Evolutionary conservation across 1,140 invertebrate species (phyloP), one percentile per base, ranked within the genome.

Genomic region (Batillaria attramentaria): DNA sequence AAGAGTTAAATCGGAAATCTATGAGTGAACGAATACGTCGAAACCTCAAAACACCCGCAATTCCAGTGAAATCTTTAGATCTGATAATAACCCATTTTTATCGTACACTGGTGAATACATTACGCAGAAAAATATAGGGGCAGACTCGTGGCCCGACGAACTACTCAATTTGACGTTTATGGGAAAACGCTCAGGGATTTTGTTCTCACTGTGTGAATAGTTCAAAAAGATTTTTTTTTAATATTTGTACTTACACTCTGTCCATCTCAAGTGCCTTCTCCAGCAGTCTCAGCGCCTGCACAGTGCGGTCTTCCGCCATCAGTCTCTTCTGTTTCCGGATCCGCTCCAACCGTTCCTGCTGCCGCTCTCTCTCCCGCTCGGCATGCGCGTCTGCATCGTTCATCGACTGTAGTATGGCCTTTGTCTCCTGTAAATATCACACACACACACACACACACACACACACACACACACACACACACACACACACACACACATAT

Each of bases 211-310:
- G 16, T 54, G n/a, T 54, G 50, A 54, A 54, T n/a, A n/a, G n/a
- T n/a, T n/a, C n/a, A n/a, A n/a, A n/a, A n/a, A n/a, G n/a, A n/a
- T n/a, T 3, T 20, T 69, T 69, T 3, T 69, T 69, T 69, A 31
- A 35, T 20, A 28, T 33, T 69, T 41, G n/a, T 39, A 78, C 86
- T 80, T 78, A 86, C 86, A 83, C 78, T 83, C 82, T 84, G 74
- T 87, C 86, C 83, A 86, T 86, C 65, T 81, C 79, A n/a, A 87
- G 73, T 18, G 85, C 85, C 43, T 86, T 87, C 77, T 87, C 86
- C 37, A 86, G 74, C 37, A 87, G 79, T 78, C 86, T 84, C 28
- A 87, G 50, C 1, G 86, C 86, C 75, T 86, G 83, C 68, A 84
- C 81, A 41, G 85, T 85, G 8, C 84, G 79, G 78, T 86, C 81